Percentiles rank a stretch among this genome's conserved stretches.
phyloP scores from a whole-genome alignment of 1,140 invertebrate species.

The Condylostylus longicornis region DNA sequence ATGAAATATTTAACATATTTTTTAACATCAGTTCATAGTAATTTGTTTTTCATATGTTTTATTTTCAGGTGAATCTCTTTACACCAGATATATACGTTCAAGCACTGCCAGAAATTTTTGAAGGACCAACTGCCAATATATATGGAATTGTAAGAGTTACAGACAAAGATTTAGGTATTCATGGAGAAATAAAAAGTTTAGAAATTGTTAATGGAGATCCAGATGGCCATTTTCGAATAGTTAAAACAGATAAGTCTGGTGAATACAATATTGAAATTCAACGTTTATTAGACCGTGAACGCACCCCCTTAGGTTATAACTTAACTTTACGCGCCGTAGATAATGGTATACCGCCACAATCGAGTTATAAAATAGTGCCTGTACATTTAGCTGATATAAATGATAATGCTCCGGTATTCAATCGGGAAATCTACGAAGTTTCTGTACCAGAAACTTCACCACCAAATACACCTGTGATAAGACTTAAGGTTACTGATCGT shows the following conservation, averaged over 20 bases:
- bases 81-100: constrained; percentile 69
- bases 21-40: no score
- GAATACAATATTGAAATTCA: constrained; percentile 67
- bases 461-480: constrained; percentile 70
- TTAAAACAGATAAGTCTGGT: constrained; percentile 39
- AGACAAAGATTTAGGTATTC: constrained; percentile 66
- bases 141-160: constrained; percentile 78
- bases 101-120: constrained; percentile 63
- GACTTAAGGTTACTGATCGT: constrained; percentile 70
- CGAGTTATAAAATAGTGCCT: constrained; percentile 57
- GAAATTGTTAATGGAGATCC: constrained; percentile 80
- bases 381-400: constrained; percentile 67
- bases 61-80: constrained; percentile 59
- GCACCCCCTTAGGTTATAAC: constrained; percentile 65
- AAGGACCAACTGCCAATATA: constrained; percentile 70
- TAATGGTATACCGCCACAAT: constrained; percentile 57
- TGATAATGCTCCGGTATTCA: constrained; percentile 78
- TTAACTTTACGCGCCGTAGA: constrained; percentile 74
- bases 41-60: no score
- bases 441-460: constrained; percentile 78
- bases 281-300: constrained; percentile 58
- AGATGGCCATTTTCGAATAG: constrained; percentile 69
- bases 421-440: constrained; percentile 73
- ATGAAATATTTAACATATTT: no score
- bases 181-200: constrained; percentile 68